Percentiles rank a stretch among this genome's conserved stretches.
Evolutionary conservation across 2,113 vertebrate genomes (phyloP).

Genomic region (Myocastor coypus): DNA sequence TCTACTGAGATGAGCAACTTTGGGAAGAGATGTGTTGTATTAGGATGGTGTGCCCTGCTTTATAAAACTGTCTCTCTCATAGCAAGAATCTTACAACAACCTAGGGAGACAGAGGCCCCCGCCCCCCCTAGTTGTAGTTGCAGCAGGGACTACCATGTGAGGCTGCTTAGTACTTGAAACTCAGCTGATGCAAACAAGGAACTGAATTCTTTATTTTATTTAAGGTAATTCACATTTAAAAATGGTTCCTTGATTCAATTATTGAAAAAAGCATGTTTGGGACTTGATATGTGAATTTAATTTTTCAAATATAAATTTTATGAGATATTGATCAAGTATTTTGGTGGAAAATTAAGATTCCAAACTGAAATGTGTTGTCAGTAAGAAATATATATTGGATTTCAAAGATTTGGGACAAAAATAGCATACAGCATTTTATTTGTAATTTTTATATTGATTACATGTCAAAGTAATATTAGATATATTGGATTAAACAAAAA

Average conservation of each 20-base stretch:
- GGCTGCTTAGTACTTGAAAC: background rate
- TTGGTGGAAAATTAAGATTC: constrained; percentile 41
- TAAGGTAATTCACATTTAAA: constrained; percentile 48
- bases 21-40: background rate
- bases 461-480: background rate
- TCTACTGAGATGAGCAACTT: background rate
- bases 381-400: background rate
- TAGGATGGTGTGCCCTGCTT: constrained; percentile 25
- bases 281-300: constrained; percentile 12
- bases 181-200: background rate
- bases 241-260: background rate
- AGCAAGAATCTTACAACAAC: background rate
- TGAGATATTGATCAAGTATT: constrained; percentile 59
- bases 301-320: constrained; percentile 54
- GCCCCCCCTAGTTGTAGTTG: background rate
- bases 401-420: constrained; percentile 54
- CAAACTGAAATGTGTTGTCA: background rate
- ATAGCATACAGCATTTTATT: background rate
- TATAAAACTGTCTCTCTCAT: background rate
- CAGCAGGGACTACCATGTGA: background rate
- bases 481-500: constrained; percentile 13
- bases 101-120: background rate
- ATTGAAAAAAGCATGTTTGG: constrained; percentile 36
- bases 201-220: constrained; percentile 15
- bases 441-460: constrained; percentile 35